Base-by-base conservation (phyloP, 2,888 invertebrate species). In the Emesis furor region DNA sequence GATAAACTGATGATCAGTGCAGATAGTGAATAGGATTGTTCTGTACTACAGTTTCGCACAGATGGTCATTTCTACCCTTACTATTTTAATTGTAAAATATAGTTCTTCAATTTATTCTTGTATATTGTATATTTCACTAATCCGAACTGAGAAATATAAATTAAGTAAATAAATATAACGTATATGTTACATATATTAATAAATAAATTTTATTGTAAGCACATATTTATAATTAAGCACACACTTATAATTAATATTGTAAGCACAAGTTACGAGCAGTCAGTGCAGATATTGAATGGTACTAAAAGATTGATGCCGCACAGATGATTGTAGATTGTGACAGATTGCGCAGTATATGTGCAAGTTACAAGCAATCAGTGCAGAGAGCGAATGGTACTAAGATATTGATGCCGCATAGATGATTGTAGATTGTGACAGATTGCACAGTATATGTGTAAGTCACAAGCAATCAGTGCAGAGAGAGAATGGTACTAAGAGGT, bases 311-410 rank as follows among this genome's bases (percentile, higher is more conserved):
- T 51, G n/a, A 51, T n/a, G n/a, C 51, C 51, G n/a, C 51, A 51
- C 51, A 51, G 51, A 51, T 51, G 51, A n/a, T n/a, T 51, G 51
- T 51, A 51, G 51, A 51, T 51, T 14, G 51, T 51, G 51, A 51
- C 51, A n/a, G 51, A 51, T 51, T 51, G n/a, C 6, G n/a, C n/a
- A n/a, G 14, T 14, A 14, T 3, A 42, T 8, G 42, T 42, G 10
- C 2, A 46, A 3, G 46, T 46, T 2, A 14, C 46, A 37, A 37
- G 37, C 37, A 37, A 7, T 37, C 37, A 37, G 37, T 37, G 37
- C 37, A 37, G 37, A 37, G 4, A 37, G 4, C 7, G 37, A 37
- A 37, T 37, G 37, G 2, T 37, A 37, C 37, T 7, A 7, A 37
- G 2, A 6, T 1, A 37, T 37, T 37, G 37, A 7, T 7, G 37